Evolutionary conservation across 2,888 invertebrate species (phyloP).

Genomic region (Brenthis daphne): DNA sequence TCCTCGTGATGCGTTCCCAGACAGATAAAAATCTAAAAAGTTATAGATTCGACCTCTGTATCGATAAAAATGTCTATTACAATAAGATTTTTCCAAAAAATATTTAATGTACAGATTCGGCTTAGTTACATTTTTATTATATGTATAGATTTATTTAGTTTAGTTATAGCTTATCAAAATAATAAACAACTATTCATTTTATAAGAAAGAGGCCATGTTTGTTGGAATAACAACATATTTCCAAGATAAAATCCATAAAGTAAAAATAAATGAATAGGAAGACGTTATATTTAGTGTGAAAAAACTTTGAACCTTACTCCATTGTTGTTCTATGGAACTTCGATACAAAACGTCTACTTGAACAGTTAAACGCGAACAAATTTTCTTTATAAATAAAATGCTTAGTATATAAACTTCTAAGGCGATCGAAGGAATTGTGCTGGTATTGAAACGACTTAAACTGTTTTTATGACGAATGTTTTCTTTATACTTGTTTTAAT

Average conservation of each 20-base stretch:
- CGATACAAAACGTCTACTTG: conserved; percentile 11
- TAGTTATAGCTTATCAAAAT: too few relatives aligned
- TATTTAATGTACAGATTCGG: too few relatives aligned
- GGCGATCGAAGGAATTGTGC: neutral
- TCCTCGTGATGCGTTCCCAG: too few relatives aligned
- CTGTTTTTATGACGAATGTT: neutral
- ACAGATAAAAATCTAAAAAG: too few relatives aligned
- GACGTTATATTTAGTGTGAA: conserved; percentile 9
- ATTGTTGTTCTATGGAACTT: conserved; percentile 14
- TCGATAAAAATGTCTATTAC: too few relatives aligned
- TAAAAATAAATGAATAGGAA: conserved; percentile 3
- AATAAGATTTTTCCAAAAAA: too few relatives aligned
- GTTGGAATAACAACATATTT: too few relatives aligned
- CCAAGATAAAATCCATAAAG: neutral
- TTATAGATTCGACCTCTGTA: too few relatives aligned
- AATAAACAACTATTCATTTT: too few relatives aligned
- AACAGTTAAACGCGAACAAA: conserved; percentile 6
- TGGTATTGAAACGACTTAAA: conserved; percentile 4
- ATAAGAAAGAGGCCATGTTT: too few relatives aligned
- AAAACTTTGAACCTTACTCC: conserved; percentile 6
- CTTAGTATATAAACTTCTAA: conserved; percentile 16
- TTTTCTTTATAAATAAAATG: conserved; percentile 16
- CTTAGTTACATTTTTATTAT: too few relatives aligned
- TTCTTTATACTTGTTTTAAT: neutral
- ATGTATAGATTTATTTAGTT: too few relatives aligned